Percentiles rank a stretch among this genome's conserved stretches.
Evolutionary conservation across 1,140 invertebrate genomes (phyloP).

Genomic region (Drosophila bocqueti): DNA sequence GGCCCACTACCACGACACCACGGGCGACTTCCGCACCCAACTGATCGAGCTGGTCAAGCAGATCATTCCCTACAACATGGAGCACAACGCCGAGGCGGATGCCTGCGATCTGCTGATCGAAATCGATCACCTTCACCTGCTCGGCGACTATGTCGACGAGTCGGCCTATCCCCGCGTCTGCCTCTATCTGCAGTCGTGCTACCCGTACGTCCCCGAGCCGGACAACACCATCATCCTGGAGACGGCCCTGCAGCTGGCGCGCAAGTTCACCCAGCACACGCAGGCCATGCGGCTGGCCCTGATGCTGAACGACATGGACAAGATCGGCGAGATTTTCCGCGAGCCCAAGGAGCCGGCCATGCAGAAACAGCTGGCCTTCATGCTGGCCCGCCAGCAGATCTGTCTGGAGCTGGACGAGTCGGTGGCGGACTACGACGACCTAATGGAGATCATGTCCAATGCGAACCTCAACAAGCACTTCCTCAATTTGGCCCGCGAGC

Average conservation of each 20-base stretch:
- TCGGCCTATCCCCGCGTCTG: constrained; percentile 97
- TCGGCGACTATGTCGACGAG: constrained; percentile 96
- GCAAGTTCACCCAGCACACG: constrained; percentile 97
- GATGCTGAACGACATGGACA: constrained; percentile 93
- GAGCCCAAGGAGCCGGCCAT: constrained; percentile 80
- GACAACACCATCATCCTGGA: constrained; percentile 96
- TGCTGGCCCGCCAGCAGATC: constrained; percentile 98
- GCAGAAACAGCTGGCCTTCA: constrained; percentile 97
- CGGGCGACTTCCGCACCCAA: constrained; percentile 86
- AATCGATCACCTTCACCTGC: constrained; percentile 95
- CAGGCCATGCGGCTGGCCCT: constrained; percentile 97
- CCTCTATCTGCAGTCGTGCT: constrained; percentile 97
- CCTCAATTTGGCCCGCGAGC: constrained; percentile 97
- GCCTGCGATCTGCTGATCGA: constrained; percentile 99
- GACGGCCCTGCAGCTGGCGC: constrained; percentile 94
- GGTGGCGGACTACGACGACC: constrained; percentile 92
- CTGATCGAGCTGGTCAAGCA: constrained; percentile 92
- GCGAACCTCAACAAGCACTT: constrained; percentile 98
- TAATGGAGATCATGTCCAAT: constrained; percentile 98
- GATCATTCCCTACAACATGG: constrained; percentile 99
- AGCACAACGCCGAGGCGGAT: constrained; percentile 99
- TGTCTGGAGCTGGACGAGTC: constrained; percentile 91
- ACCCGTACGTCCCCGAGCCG: constrained; percentile 98
- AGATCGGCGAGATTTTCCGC: constrained; percentile 78
- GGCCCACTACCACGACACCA: constrained; percentile 94